Evolutionary conservation across 2,113 vertebrate genomes (phyloP).

Genomic region (Dipodomys stephensi): DNA sequence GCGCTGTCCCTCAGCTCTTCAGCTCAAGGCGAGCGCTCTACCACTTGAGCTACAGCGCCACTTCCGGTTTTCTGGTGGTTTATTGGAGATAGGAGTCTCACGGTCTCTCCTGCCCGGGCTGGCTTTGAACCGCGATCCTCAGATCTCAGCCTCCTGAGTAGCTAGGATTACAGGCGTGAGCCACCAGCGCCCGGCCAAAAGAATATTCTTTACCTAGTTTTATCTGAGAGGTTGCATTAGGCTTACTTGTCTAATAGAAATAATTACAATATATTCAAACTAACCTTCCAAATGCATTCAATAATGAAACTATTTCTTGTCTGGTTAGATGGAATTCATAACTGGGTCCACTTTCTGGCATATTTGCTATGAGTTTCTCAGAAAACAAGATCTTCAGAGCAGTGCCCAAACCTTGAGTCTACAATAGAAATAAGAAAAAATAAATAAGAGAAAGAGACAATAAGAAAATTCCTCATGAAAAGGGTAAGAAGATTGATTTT

Average conservation of each 20-base stretch:
- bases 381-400: slow-evolving; percentile 96
- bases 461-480: not conserved
- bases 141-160: too few relatives aligned
- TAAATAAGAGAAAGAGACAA: slow-evolving; percentile 45
- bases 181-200: slow-evolving; percentile 46
- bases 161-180: slow-evolving; percentile 28
- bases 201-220: slow-evolving; percentile 41
- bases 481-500: not conserved
- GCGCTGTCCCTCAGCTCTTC: too few relatives aligned
- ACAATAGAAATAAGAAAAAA: slow-evolving; percentile 25
- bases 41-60: too few relatives aligned
- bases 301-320: slow-evolving; percentile 95
- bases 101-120: too few relatives aligned
- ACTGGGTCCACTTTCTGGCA: slow-evolving; percentile 87
- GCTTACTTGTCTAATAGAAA: slow-evolving; percentile 61
- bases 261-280: slow-evolving; percentile 57
- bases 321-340: slow-evolving; percentile 93
- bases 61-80: too few relatives aligned
- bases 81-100: too few relatives aligned
- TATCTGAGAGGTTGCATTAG: slow-evolving; percentile 14
- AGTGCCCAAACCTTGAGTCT: slow-evolving; percentile 97
- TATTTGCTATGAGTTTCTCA: slow-evolving; percentile 91
- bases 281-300: slow-evolving; percentile 97
- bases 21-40: too few relatives aligned
- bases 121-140: too few relatives aligned